These are phyloP conservation scores for Pelagia noctiluca DNA, from an alignment of 30 jellyfish, hydroid and myxozoan genomes.

Conservation along the genomic window DNA sequence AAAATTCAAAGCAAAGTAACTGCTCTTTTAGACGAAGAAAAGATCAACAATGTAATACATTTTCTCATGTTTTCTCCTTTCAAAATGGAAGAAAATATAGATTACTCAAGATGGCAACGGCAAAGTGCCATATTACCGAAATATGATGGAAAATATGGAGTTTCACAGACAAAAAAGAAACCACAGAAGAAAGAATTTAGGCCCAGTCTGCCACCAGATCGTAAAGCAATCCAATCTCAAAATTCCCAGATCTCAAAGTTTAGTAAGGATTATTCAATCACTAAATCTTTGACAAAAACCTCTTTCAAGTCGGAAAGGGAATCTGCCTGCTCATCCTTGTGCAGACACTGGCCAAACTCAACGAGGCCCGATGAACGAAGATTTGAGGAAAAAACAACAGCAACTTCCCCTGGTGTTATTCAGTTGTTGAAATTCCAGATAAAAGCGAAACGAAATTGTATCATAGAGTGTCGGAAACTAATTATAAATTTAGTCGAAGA, in stretches of 20 bases:
- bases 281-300: background rate
- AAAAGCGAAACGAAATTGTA: slow-evolving; percentile 46
- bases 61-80: too few relatives aligned
- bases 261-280: background rate
- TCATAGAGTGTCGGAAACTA: slow-evolving; percentile 43
- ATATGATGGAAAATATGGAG: background rate
- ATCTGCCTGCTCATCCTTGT: slow-evolving; percentile 61
- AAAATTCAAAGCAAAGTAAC: too few relatives aligned
- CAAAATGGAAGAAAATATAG: slow-evolving; percentile 7
- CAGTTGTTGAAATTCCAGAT: slow-evolving; percentile 43
- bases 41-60: too few relatives aligned
- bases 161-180: too few relatives aligned
- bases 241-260: too few relatives aligned
- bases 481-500: slow-evolving; percentile 55
- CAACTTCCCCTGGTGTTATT: slow-evolving; percentile 9
- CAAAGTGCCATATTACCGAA: background rate
- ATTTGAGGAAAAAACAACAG: background rate
- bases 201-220: background rate
- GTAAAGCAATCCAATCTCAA: too few relatives aligned
- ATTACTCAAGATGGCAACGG: slow-evolving; percentile 67
- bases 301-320: background rate
- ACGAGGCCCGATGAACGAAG: background rate
- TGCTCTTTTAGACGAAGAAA: too few relatives aligned
- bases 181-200: background rate
- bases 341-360: slow-evolving; percentile 55